Percentiles rank a stretch among this genome's conserved stretches.
Evolutionary conservation across 2,888 invertebrate genomes (phyloP).

Genomic region (Silvanus unidentatus): DNA sequence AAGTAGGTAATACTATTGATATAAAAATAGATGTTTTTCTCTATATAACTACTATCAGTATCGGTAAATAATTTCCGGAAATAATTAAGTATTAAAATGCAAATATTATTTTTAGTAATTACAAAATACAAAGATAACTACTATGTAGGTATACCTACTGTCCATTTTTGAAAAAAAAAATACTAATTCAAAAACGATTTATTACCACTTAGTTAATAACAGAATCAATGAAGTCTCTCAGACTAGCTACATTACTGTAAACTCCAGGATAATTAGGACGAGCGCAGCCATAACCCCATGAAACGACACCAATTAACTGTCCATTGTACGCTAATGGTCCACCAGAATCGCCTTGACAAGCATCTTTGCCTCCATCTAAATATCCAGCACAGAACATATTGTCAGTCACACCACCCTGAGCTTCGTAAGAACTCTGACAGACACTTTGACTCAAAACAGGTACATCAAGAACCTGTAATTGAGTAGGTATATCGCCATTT

Average conservation of each 20-base stretch:
- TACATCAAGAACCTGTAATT: constrained; percentile 19
- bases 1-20: too few relatives aligned
- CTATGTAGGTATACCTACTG: too few relatives aligned
- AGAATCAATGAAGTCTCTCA: constrained; percentile 14
- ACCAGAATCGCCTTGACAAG: constrained; percentile 30
- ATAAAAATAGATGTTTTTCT: too few relatives aligned
- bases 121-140: too few relatives aligned
- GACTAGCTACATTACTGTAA: constrained; percentile 20
- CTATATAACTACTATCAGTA: too few relatives aligned
- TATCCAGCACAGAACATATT: constrained; percentile 59
- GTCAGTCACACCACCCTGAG: constrained; percentile 41
- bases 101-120: too few relatives aligned
- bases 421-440: constrained; percentile 11
- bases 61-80: too few relatives aligned
- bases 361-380: constrained; percentile 41
- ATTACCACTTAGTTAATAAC: too few relatives aligned
- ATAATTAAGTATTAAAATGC: too few relatives aligned
- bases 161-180: too few relatives aligned
- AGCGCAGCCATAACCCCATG: constrained; percentile 24
- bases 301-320: constrained; percentile 22
- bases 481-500: constrained; percentile 3
- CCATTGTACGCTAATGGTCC: constrained; percentile 24
- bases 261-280: constrained; percentile 19
- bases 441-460: constrained; percentile 15
- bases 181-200: too few relatives aligned